phyloP scores from a whole-genome alignment of 2,113 vertebrate genomes.

The Gambusia affinis region DNA sequence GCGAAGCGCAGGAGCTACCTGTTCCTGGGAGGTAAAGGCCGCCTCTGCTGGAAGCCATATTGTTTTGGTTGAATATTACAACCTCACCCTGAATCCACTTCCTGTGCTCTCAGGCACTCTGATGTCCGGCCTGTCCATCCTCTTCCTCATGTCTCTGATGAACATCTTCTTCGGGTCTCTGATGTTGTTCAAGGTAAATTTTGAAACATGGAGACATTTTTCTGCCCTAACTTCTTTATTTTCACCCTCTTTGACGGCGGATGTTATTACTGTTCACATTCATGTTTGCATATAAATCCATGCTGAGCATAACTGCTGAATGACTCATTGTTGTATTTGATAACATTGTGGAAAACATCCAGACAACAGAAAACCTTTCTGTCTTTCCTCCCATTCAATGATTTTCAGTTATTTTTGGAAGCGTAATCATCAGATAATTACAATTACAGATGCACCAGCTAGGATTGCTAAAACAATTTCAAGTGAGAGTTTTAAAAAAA shows the following conservation, averaged over 20 bases:
- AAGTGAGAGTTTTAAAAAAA: not conserved
- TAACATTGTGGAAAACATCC: not conserved
- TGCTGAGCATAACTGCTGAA: not conserved
- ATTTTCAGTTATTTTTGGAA: too few relatives aligned
- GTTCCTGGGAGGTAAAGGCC: constrained; percentile 88
- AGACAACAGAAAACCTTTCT: not conserved
- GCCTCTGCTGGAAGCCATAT: not conserved
- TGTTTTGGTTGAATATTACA: not conserved
- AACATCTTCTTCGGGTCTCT: constrained; percentile 89
- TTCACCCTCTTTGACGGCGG: too few relatives aligned
- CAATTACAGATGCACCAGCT: not conserved
- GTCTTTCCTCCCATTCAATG: too few relatives aligned
- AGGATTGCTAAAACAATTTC: not conserved
- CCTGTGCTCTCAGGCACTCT: constrained; percentile 81
- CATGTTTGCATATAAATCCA: not conserved
- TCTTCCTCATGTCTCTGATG: constrained; percentile 86
- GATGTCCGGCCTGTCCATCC: constrained; percentile 88
- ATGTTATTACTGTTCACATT: not conserved
- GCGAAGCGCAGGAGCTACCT: constrained; percentile 92
- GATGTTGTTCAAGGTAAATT: constrained; percentile 87
- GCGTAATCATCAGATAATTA: too few relatives aligned
- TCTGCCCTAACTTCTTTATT: not conserved
- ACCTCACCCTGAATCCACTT: not conserved
- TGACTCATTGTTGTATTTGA: not conserved
- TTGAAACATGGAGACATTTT: not conserved